Percentiles rank a stretch among this genome's conserved stretches.
These are phyloP conservation scores for Platysteira castanea DNA, from an alignment of 2,113 vertebrate species.

Conservation along the genomic window DNA sequence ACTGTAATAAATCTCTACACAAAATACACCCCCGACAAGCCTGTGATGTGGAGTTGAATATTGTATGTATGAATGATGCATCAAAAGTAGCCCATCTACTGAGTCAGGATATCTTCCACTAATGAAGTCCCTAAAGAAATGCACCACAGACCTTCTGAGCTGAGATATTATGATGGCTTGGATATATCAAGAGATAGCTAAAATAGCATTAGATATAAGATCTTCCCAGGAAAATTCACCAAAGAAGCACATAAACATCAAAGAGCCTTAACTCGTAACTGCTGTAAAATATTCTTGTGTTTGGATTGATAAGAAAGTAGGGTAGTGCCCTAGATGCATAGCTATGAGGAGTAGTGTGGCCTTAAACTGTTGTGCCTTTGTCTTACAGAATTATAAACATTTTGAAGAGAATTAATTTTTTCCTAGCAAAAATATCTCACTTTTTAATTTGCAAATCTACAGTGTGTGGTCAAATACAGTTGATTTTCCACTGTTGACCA, in stretches of 20 bases:
- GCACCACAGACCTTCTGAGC: slow-evolving; percentile 14
- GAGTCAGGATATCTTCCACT: slow-evolving; percentile 45
- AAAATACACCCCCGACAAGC: neutral
- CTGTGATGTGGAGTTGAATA: neutral
- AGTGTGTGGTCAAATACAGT: neutral
- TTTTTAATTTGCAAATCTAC: neutral
- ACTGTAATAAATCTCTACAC: neutral
- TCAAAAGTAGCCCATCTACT: neutral
- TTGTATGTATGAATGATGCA: neutral
- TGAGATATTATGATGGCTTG: slow-evolving; percentile 10
- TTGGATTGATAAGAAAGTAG: slow-evolving; percentile 61
- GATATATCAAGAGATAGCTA: slow-evolving; percentile 50
- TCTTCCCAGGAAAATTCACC: slow-evolving; percentile 36
- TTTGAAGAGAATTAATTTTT: neutral
- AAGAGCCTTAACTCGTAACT: slow-evolving; percentile 20
- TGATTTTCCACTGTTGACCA: neutral
- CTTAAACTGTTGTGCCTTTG: neutral
- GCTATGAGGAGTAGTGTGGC: neutral
- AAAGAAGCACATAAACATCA: slow-evolving; percentile 51
- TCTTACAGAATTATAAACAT: neutral
- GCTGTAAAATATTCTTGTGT: slow-evolving; percentile 20
- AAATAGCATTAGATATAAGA: slow-evolving; percentile 38
- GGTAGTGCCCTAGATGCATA: slow-evolving; percentile 57
- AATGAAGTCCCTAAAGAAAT: slow-evolving; percentile 69
- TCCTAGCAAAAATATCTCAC: neutral